These are phyloP conservation scores for Aplodontia rufa DNA, from an alignment of 2,113 vertebrate species.

Conservation along the genomic window DNA sequence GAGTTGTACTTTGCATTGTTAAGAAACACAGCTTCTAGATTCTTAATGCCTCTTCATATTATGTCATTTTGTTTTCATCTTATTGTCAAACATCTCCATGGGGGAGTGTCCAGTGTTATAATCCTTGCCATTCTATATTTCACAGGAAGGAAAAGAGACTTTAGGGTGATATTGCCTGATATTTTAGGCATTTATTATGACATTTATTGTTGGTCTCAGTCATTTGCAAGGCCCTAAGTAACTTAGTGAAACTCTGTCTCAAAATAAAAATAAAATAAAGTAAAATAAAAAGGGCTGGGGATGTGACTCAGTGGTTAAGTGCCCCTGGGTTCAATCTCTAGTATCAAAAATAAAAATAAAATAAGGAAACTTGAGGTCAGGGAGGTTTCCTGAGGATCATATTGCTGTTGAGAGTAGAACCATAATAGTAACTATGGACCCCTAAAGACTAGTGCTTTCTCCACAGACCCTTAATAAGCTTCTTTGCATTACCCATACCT, in stretches of 20 bases:
- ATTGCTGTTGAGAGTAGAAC: background rate
- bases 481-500: background rate
- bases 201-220: background rate
- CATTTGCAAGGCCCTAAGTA: too few relatives aligned
- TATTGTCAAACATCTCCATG: constrained; percentile 41
- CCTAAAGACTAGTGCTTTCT: background rate
- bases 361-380: background rate
- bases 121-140: background rate
- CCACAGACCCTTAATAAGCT: background rate
- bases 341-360: too few relatives aligned
- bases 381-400: background rate
- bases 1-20: background rate
- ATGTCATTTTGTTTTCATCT: constrained; percentile 30
- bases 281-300: too few relatives aligned
- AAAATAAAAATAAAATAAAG: too few relatives aligned
- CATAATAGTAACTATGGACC: background rate
- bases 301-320: too few relatives aligned
- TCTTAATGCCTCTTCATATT: background rate
- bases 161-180: background rate
- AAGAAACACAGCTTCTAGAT: background rate
- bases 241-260: too few relatives aligned
- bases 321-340: too few relatives aligned
- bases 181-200: background rate
- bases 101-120: background rate
- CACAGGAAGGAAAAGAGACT: background rate